phyloP scores from a whole-genome alignment of 2,797 vertebrate genomes.

The Poeciliopsis gracilis region DNA sequence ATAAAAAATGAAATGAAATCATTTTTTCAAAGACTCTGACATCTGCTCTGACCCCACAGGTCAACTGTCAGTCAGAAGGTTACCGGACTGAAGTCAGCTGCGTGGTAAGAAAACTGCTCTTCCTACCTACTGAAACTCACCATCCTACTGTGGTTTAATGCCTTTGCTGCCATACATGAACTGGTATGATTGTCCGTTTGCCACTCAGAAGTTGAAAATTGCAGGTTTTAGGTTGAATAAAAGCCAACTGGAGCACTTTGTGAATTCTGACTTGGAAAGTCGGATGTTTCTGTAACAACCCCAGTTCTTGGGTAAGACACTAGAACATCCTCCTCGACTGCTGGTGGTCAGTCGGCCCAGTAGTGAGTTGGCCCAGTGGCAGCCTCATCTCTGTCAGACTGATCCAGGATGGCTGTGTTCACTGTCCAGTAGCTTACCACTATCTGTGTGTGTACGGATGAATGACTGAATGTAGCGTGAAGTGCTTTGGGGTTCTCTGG shows the following conservation, averaged over 20 bases:
- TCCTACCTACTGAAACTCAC: slow-evolving; percentile 29
- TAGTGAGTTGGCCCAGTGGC: too few species aligned
- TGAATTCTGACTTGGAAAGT: background rate
- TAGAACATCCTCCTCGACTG: too few species aligned
- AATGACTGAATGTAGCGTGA: background rate
- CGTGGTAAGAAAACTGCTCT: slow-evolving; percentile 43
- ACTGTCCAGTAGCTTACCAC: too few species aligned
- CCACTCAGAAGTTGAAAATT: background rate
- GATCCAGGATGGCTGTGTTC: too few species aligned
- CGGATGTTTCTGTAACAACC: background rate
- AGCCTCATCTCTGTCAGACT: too few species aligned
- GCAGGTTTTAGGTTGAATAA: background rate
- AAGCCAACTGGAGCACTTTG: background rate
- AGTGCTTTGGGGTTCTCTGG: too few species aligned
- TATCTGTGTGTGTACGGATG: too few species aligned
- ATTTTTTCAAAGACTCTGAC: slow-evolving; percentile 28
- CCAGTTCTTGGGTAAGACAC: too few species aligned
- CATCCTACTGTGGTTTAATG: slow-evolving; percentile 22
- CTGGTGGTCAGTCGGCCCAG: too few species aligned
- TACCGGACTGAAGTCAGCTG: slow-evolving; percentile 24
- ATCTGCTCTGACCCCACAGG: slow-evolving; percentile 52
- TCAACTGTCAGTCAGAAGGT: slow-evolving; percentile 18
- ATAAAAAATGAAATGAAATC: slow-evolving; percentile 11
- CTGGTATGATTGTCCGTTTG: background rate
- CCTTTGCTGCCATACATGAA: background rate